A percentile compares a stretch with the other conserved stretches of the same genome.
Evolutionary conservation across 2,113 vertebrate genomes (phyloP).

Genomic region (Megaceryle maxima): DNA sequence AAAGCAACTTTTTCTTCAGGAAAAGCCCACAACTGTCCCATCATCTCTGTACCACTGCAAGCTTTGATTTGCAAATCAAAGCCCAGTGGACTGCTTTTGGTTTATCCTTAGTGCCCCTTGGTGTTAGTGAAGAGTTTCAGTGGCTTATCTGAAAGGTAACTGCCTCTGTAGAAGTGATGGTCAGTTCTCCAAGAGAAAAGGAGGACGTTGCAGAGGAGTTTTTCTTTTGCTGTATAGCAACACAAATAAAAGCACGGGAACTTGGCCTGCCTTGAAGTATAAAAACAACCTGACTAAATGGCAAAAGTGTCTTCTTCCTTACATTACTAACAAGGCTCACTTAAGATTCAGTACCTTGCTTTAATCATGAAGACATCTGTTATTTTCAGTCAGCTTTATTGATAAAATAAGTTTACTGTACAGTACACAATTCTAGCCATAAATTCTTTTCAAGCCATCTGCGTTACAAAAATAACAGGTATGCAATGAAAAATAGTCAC

Average conservation of each 20-base stretch:
- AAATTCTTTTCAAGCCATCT: conserved; percentile 59
- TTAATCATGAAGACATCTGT: background rate
- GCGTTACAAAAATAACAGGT: conserved; percentile 66
- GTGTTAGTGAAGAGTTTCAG: background rate
- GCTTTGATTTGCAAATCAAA: background rate
- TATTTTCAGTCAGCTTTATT: conserved; percentile 74
- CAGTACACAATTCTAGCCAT: conserved; percentile 59
- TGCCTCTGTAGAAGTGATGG: fast-evolving
- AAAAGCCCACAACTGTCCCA: background rate
- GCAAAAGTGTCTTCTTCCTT: background rate
- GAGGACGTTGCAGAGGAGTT: background rate
- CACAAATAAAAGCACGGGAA: background rate
- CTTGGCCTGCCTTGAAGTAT: background rate
- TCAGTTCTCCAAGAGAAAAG: background rate
- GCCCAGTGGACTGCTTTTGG: background rate
- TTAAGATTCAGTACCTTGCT: background rate
- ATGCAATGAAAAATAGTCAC: conserved; percentile 62
- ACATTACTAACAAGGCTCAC: background rate
- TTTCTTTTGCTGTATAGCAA: background rate
- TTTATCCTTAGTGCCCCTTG: background rate
- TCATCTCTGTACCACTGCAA: background rate
- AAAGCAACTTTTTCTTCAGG: background rate
- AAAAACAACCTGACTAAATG: background rate
- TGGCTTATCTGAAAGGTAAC: background rate
- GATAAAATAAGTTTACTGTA: conserved; percentile 75